Evolutionary conservation across 37 sponge, comb jelly and placozoan species (phyloP), one percentile per base, ranked within the genome.

Genomic region (Bolinopsis microptera): DNA sequence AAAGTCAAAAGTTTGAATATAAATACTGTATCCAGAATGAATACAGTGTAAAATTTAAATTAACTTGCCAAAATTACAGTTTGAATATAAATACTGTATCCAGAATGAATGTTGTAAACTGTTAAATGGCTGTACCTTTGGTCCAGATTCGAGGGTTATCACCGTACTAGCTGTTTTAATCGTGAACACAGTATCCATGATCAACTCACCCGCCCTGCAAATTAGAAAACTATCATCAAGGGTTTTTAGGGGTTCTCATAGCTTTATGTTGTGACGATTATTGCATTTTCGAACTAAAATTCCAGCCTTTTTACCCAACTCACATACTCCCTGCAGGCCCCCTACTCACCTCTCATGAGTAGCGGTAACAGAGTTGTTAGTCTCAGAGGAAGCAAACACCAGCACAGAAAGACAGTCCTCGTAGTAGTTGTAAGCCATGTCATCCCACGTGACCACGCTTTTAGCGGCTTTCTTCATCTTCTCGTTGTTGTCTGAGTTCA

Each of bases 371-470:
- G 25, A 16, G 3, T 40, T 86, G 8, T 18, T 16, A 9, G 90
- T 41, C 61, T 41, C 61, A 21, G 0, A 5, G 21, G 61, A 41
- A 0, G 25, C 41, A n/a, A 86, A 86, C n/a, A 86, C 90, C 41
- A 86, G 30, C 61, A 86, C 90, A 86, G 90, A 39, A 24, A 86
- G 2, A 39, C 90, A 86, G 3, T 86, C 90, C 5, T 86, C 90
- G 61, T 33, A 39, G 61, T 41, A 86, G 41, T 38, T 39, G 30
- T 86, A 41, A 26, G 25, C 61, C 61, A 41, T 86, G 25, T 41
- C 90, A 40, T 86, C 90, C 13, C 34, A 86, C 2, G 90, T 86
- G 16, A 86, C 90, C 3, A 86, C 61, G 30, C 90, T 86, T 48
- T 86, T 86, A 24, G 41, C 61, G 0, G 36, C 90, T 26, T 38